A percentile compares a stretch with the other conserved stretches of the same genome.
These are phyloP conservation scores for Myathropa florea DNA, from an alignment of 2,888 invertebrate species.

Conservation along the genomic window DNA sequence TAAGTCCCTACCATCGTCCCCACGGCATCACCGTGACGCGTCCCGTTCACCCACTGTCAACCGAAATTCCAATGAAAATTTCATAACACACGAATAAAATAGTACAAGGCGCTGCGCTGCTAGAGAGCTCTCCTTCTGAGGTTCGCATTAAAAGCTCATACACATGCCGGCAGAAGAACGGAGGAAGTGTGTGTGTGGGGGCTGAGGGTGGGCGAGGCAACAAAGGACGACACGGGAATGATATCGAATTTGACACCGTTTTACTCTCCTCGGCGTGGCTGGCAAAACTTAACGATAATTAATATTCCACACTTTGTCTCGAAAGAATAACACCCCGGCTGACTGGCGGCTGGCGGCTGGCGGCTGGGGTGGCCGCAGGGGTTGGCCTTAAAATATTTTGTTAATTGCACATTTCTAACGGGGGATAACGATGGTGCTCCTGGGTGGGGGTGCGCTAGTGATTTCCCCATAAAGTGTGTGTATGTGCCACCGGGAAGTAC, in stretches of 20 bases:
- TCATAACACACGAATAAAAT: slow-evolving; percentile 39
- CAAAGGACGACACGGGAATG: slow-evolving; percentile 9
- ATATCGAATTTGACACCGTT: slow-evolving; percentile 60
- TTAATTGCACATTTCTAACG: slow-evolving; percentile 60
- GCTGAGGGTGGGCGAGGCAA: neutral
- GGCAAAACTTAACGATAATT: slow-evolving; percentile 42
- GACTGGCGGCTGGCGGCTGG: neutral
- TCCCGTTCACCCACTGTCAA: neutral
- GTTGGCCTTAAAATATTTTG: slow-evolving; percentile 62
- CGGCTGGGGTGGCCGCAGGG: slow-evolving; percentile 42
- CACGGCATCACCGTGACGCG: neutral
- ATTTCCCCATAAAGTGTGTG: slow-evolving; percentile 22
- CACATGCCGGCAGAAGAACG: neutral
- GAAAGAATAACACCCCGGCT: slow-evolving; percentile 50
- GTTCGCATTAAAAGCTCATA: slow-evolving; percentile 18
- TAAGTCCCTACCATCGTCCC: neutral
- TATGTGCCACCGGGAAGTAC: slow-evolving; percentile 3
- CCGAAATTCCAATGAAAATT: slow-evolving; percentile 61
- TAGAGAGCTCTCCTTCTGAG: too few species aligned
- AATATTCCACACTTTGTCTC: slow-evolving; percentile 58
- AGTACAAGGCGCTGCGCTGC: slow-evolving; percentile 17
- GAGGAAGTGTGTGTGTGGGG: neutral
- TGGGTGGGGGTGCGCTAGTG: neutral
- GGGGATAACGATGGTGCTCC: neutral
- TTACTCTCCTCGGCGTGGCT: slow-evolving; percentile 8